These are phyloP conservation scores for Austrolebias charrua DNA, from an alignment of 2,797 vertebrate species.

Conservation along the genomic window DNA sequence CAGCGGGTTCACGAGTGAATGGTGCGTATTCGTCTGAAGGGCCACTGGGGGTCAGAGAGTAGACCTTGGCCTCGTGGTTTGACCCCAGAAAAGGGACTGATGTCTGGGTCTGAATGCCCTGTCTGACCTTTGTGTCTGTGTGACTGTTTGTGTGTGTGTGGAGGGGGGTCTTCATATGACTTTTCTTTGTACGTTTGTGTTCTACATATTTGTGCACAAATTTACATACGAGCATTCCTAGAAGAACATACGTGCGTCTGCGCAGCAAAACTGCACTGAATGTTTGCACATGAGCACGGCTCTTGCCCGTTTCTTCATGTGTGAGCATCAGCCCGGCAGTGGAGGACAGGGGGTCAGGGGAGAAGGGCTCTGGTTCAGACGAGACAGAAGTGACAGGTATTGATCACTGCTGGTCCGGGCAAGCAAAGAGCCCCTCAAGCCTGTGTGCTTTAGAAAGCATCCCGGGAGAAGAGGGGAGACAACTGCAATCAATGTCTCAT, in stretches of 20 bases:
- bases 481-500: slow-evolving; percentile 69
- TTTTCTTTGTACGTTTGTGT: slow-evolving; percentile 15
- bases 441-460: slow-evolving; percentile 66
- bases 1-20: slow-evolving; percentile 48
- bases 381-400: slow-evolving; percentile 81
- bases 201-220: slow-evolving; percentile 21
- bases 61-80: slow-evolving; percentile 80
- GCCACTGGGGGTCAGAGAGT: slow-evolving; percentile 58
- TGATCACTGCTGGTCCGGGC: slow-evolving; percentile 76
- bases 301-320: slow-evolving; percentile 10
- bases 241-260: not conserved
- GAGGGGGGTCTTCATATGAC: slow-evolving; percentile 31
- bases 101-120: slow-evolving; percentile 77
- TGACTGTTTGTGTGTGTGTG: slow-evolving; percentile 14
- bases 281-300: slow-evolving; percentile 15
- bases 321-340: slow-evolving; percentile 23
- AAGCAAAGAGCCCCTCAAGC: slow-evolving; percentile 73
- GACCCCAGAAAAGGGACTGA: slow-evolving; percentile 74
- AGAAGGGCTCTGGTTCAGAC: slow-evolving; percentile 62
- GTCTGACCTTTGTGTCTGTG: slow-evolving; percentile 65
- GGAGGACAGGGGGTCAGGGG: slow-evolving; percentile 18
- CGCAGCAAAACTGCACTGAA: slow-evolving; percentile 13
- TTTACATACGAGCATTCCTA: slow-evolving; percentile 17
- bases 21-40: slow-evolving; percentile 45
- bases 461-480: slow-evolving; percentile 48